Base-by-base conservation (phyloP, 2,113 vertebrate species). In the Hemicordylus capensis region DNA sequence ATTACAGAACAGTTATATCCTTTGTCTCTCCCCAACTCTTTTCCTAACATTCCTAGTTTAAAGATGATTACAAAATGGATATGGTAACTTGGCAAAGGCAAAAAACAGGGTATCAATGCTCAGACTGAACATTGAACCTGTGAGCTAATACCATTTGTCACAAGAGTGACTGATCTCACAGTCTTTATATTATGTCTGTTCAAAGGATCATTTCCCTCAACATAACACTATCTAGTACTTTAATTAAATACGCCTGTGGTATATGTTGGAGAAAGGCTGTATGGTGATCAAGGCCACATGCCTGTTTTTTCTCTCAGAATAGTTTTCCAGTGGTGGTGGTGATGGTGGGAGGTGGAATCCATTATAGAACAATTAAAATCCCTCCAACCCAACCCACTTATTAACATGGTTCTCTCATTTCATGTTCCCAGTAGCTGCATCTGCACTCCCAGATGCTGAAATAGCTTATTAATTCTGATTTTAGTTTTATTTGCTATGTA, bases 401-500 rank as follows among this genome's bases (percentile, higher is more conserved):
- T 74, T 73, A 85, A 73, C 54, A 64, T 72, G 42, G 48, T 67
- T 64, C 34, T 84, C 17, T 58, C 15, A 7, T 85, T 6, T 48
- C 61, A 4, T 56, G 34, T 67, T 84, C n/a, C 48, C 61, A 72
- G 78, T 19, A 84, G 64, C 63, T 80, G 85, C 77, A 84, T 76
- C 76, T 89, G 74, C 76, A 75, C n/a, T 24, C 80, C 1, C 20
- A 88, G 69, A 42, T 61, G 76, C 59, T 86, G 83, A 76, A n/a
- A 20, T 2, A 88, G 37, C 17, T 74, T 80, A 1, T 86, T 86
- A 86, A 80, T 86, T 87, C 37, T 39, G 8, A 58, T 89, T 86
- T n/a, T 78, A 76, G 66, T 80, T 83, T 82, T 87, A 34, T 34
- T 90, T 83, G 58, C 74, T 85, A 44, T 59, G 31, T 67, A 84